Percentiles rank a stretch among this genome's conserved stretches.
phyloP scores from a whole-genome alignment of 2,888 invertebrate species.

The Eustalomyia histrio region DNA sequence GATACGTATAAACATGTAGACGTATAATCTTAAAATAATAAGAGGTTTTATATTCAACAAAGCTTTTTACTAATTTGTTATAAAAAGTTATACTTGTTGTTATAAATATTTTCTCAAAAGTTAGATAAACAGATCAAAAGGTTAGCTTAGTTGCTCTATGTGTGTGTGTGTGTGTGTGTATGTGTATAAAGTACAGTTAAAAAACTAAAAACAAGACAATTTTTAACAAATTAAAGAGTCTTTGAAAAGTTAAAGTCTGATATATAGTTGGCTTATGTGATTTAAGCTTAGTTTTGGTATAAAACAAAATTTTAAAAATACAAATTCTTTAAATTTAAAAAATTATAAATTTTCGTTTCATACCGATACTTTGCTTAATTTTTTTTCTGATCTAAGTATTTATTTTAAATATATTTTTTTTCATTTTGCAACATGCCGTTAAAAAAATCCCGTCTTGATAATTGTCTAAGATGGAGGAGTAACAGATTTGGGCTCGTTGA shows the following conservation, averaged over 20 bases:
- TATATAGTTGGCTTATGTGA: no score
- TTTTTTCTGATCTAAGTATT: no score
- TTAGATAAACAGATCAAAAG: not conserved
- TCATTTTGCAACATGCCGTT: no score
- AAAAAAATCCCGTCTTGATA: no score
- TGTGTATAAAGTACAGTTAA: not conserved
- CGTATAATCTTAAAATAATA: slow-evolving; percentile 26
- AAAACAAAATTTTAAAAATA: no score
- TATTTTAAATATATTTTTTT: no score
- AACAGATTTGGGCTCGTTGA: no score
- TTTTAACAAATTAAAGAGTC: not conserved
- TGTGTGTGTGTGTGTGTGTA: not conserved
- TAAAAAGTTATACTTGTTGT: slow-evolving; percentile 13
- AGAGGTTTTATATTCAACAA: slow-evolving; percentile 9
- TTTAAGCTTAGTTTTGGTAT: no score
- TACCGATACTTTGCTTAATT: no score
- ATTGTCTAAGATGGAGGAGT: no score
- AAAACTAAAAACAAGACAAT: not conserved
- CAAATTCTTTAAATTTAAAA: no score
- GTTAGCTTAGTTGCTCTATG: not conserved
- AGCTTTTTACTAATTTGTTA: slow-evolving; percentile 28
- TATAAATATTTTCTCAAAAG: not conserved
- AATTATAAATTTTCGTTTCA: no score
- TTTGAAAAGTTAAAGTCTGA: not conserved
- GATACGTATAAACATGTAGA: not conserved